phyloP scores from a whole-genome alignment of 2,113 vertebrate species.

The Alethe castanea region DNA sequence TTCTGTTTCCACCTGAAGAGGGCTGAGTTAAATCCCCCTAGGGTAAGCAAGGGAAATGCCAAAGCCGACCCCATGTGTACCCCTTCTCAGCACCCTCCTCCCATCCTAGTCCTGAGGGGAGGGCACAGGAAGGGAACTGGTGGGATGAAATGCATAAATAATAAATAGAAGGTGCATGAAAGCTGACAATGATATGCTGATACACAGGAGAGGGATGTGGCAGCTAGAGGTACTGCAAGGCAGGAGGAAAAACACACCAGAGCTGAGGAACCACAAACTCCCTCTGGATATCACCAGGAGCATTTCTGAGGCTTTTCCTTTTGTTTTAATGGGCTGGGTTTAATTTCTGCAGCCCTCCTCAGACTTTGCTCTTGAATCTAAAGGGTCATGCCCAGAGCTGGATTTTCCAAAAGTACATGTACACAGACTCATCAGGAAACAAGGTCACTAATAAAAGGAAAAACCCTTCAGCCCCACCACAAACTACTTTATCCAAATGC shows the following conservation, averaged over 20 bases:
- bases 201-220: background rate
- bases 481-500: background rate
- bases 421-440: background rate
- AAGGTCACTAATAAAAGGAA: background rate
- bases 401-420: background rate
- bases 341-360: background rate
- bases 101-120: background rate
- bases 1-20: background rate
- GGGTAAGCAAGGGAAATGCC: background rate
- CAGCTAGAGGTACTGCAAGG: background rate
- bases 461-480: background rate
- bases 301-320: background rate
- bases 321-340: background rate
- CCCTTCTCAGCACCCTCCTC: background rate
- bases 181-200: background rate
- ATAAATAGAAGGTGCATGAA: background rate
- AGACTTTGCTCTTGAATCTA: background rate
- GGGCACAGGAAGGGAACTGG: background rate
- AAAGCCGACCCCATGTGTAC: accelerated
- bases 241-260: background rate
- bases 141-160: background rate
- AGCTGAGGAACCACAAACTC: background rate
- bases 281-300: background rate
- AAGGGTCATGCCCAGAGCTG: background rate
- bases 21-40: background rate